These are phyloP conservation scores for Pristionchus mayeri DNA, from an alignment of 2,888 invertebrate species.

Conservation along the genomic window DNA sequence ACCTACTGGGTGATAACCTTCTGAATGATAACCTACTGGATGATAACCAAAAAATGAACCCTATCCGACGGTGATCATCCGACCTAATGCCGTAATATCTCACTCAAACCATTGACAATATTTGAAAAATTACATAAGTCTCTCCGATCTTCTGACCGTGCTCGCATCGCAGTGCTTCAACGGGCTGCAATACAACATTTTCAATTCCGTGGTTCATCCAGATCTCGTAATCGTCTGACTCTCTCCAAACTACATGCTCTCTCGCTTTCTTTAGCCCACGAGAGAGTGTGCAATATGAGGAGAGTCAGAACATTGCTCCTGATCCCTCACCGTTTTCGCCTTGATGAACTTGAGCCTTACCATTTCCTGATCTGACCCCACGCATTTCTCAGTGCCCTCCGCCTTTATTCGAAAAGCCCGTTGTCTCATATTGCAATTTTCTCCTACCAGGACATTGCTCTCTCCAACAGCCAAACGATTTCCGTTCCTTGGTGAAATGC, in stretches of 20 bases:
- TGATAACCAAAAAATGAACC: too few relatives aligned
- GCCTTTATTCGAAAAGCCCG: background rate
- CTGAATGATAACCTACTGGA: background rate
- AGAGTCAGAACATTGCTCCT: too few relatives aligned
- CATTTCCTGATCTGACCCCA: background rate
- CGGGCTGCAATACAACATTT: background rate
- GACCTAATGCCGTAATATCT: too few relatives aligned
- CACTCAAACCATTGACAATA: too few relatives aligned
- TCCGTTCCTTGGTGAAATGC: background rate
- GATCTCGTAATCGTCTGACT: too few relatives aligned
- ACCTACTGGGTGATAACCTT: background rate
- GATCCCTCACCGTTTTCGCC: background rate
- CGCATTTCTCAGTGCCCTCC: background rate
- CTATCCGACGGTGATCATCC: too few relatives aligned
- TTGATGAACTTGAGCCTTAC: background rate
- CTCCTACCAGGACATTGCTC: background rate
- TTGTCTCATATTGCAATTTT: background rate
- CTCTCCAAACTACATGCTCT: too few relatives aligned
- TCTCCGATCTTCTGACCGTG: background rate
- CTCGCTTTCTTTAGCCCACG: too few relatives aligned
- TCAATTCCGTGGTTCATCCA: too few relatives aligned
- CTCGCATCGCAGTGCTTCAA: background rate
- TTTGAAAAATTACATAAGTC: background rate
- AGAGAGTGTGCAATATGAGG: too few relatives aligned
- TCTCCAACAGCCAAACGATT: background rate